Evolutionary conservation across 2,888 invertebrate species (phyloP), one percentile per base, ranked within the genome.

Genomic region (Drosophila peninsularis): DNA sequence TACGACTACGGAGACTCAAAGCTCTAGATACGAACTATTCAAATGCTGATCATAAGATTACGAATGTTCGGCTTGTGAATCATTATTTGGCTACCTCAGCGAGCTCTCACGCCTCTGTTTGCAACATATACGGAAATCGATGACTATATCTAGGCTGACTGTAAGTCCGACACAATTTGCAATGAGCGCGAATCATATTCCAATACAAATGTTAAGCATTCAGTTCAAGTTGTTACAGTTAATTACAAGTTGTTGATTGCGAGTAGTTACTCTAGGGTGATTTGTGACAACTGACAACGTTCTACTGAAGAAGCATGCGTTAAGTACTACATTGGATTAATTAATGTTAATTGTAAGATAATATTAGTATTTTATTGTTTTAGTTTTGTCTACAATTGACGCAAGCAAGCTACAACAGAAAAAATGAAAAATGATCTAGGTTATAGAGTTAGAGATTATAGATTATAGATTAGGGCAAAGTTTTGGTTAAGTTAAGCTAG

Each of bases 201-300:
- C 89, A 84, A 84, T 84, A 89, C 89, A 88, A 88, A 82, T 79
- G 71, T 88, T 75, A 55, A 80, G 80, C 79, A 62, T 82, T 79
- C 66, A 80, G 53, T 65, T 76, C 41, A 53, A 58, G 49, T 52
- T 49, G 24, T 50, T 19, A 30, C 19, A 32, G 30, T 57, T 53
- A 57, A 49, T 71, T 53, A 61, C 45, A 49, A 54, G 34, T 71
- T 60, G 19, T 73, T 58, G 24, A 24, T 37, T 52, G 52, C 49
- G 34, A 50, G 19, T 19, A 50, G 41, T 50, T 50, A 44, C 49
- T 62, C 42, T 49, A 19, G 42, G 62, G 78, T 75, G 75, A 75
- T 36, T 44, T 39, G 78, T 78, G 61, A 72, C 45, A 47, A 30
- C 62, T 14, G 54, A 73, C 67, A 67, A 62, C 61, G 58, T 27